Base-by-base conservation (phyloP, 1,140 invertebrate genomes). In the Polypedilum pembai region DNA sequence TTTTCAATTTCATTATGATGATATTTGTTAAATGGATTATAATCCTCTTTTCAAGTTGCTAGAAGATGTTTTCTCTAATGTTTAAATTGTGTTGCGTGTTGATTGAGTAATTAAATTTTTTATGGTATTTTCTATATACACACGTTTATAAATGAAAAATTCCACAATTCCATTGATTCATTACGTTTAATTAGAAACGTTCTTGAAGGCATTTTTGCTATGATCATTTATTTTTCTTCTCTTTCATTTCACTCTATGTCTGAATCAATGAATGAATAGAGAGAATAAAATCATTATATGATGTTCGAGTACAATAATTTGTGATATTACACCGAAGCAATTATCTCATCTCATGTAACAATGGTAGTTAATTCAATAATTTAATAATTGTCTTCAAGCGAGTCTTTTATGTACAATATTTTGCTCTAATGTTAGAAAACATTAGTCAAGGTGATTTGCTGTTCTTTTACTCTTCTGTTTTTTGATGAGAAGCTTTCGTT, bases 31-130 rank as follows among this genome's bases (percentile, higher is more conserved):
- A 56, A 56, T 17, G 45, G 45, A 12, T 56, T 33, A 33, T 33
- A 33, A 33, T 33, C 24, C 5, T 33, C 24, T 33, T 1, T 33
- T n/a, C n/a, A 33, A 33, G 24, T 33, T 33, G 24, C 24, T 33
- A 33, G 24, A 33, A 33, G n/a, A n/a, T n/a, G n/a, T n/a, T n/a
- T n/a, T n/a, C n/a, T n/a, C n/a, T n/a, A n/a, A 56, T n/a, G 12
- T 56, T 15, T 20, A 69, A 69, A 69, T 33, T 18, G 20, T 66
- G 63, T 21, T 69, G 65, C 65, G 20, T 69, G 65, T 18, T 69
- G 65, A 69, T 69, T 69, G 65, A 69, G 65, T 69, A 69, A 69
- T 69, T 69, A 69, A 69, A 69, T 69, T 20, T 69, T 69, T 69
- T 69, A 69, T 69, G 20, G 65, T 18, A 18, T 69, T 69, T 20